phyloP scores from a whole-genome alignment of 2,888 invertebrate genomes.

The Pandemis heparana region DNA sequence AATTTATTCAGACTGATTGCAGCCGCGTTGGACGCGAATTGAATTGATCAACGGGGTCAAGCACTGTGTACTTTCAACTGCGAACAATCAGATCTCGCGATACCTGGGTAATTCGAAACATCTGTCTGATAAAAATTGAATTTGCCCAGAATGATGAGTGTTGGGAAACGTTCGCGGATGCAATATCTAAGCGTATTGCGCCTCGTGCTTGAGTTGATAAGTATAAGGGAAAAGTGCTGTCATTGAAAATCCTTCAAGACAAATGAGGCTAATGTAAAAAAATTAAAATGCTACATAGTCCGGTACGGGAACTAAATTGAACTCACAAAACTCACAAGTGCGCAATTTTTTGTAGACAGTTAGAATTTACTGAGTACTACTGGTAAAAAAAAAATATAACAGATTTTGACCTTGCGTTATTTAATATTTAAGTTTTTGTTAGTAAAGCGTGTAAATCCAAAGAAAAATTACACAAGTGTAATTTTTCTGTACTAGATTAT shows the following conservation, averaged over 20 bases:
- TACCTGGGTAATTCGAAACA: slow-evolving; percentile 39
- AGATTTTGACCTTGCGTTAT: no score
- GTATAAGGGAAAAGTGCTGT: background rate
- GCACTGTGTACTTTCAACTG: slow-evolving; percentile 48
- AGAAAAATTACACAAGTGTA: no score
- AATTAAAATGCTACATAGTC: no score
- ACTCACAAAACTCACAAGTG: no score
- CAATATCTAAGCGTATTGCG: background rate
- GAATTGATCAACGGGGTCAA: slow-evolving; percentile 62
- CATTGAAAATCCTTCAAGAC: background rate
- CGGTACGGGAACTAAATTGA: no score
- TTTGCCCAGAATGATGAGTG: slow-evolving; percentile 10
- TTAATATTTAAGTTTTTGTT: no score
- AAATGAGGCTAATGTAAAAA: background rate
- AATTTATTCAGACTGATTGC: slow-evolving; percentile 52
- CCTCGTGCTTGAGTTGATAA: background rate
- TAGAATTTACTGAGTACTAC: no score
- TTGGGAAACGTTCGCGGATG: slow-evolving; percentile 8
- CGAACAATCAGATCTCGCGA: slow-evolving; percentile 45
- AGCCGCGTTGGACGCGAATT: slow-evolving; percentile 56
- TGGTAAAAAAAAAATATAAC: no score
- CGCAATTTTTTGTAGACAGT: no score
- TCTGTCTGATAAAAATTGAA: slow-evolving; percentile 33
- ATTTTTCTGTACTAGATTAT: no score
- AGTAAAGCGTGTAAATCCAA: no score